Evolutionary conservation across 1,140 invertebrate species (phyloP).

Genomic region (Hycleus cichorii): DNA sequence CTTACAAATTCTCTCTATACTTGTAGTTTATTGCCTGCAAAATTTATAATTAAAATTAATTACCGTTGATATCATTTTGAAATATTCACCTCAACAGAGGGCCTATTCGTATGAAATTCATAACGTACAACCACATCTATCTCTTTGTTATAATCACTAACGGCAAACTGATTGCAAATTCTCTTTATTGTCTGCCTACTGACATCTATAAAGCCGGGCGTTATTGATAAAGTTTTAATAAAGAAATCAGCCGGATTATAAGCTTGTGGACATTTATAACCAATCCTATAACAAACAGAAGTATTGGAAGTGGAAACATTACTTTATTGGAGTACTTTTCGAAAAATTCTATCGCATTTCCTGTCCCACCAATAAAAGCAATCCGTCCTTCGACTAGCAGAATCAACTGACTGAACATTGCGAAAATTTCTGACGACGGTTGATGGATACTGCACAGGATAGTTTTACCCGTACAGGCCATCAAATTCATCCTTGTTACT

Average conservation of each 20-base stretch:
- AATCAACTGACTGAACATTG: conserved; percentile 79
- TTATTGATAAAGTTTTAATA: conserved; percentile 74
- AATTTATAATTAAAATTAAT: conserved; percentile 13
- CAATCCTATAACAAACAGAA: conserved; percentile 48
- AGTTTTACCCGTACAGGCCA: conserved; percentile 65
- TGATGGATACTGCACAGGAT: conserved; percentile 96
- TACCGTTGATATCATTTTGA: too few species aligned
- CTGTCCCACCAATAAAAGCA: conserved; percentile 73
- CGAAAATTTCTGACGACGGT: conserved; percentile 88
- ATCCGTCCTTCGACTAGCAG: conserved; percentile 83
- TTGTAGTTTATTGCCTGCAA: conserved; percentile 27
- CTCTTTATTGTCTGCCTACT: conserved; percentile 56
- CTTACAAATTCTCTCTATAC: conserved; percentile 28
- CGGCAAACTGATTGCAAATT: conserved; percentile 70
- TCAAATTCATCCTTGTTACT: conserved; percentile 62
- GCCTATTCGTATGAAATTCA: conserved; percentile 53
- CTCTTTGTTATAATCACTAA: conserved; percentile 67
- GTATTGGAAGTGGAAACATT: neutral
- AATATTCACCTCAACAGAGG: conserved; percentile 33
- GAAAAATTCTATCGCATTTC: conserved; percentile 73
- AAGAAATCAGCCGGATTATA: conserved; percentile 93
- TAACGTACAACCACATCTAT: conserved; percentile 61
- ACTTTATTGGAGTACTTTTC: conserved; percentile 46
- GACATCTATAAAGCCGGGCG: conserved; percentile 64
- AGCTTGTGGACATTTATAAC: conserved; percentile 69